Conservation (phyloP, 2,113 vertebrate genomes). For the Zapornia atra region DNA sequence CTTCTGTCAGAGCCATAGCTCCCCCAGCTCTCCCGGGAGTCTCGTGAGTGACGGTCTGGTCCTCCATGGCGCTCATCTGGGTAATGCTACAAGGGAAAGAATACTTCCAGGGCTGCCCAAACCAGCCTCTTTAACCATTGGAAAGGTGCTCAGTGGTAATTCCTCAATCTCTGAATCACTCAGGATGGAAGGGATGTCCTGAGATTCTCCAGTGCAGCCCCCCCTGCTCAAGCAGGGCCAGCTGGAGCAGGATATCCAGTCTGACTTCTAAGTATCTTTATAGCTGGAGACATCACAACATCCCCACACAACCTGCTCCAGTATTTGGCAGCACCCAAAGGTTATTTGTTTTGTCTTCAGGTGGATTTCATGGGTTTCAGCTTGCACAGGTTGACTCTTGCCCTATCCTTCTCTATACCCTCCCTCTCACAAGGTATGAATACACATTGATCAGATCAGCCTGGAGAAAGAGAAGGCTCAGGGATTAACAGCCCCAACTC, state of each 20-base stretch:
- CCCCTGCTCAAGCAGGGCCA: neutral
- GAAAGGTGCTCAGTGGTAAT: neutral
- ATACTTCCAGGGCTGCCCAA: neutral
- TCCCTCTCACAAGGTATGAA: neutral
- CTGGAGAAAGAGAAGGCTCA: too few species aligned
- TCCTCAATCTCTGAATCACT: neutral
- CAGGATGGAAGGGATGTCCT: neutral
- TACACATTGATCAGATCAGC: too few species aligned
- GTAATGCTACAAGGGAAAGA: conserved; percentile 79
- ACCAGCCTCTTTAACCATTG: accelerated
- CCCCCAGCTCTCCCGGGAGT: conserved; percentile 87
- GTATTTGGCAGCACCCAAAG: neutral
- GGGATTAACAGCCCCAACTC: neutral
- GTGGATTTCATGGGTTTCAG: neutral
- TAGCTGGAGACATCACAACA: neutral
- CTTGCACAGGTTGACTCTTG: neutral
- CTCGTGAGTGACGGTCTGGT: conserved; percentile 86
- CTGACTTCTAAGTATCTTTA: neutral
- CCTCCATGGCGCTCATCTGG: conserved; percentile 82
- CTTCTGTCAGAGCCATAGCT: conserved; percentile 87
- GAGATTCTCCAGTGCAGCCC: neutral
- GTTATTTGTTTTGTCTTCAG: neutral
- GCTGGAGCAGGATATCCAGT: neutral
- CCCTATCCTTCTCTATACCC: too few species aligned
- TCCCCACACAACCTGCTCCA: neutral